Evolutionary conservation across 2,888 invertebrate genomes (phyloP).

Genomic region (Yponomeuta evonymella): DNA sequence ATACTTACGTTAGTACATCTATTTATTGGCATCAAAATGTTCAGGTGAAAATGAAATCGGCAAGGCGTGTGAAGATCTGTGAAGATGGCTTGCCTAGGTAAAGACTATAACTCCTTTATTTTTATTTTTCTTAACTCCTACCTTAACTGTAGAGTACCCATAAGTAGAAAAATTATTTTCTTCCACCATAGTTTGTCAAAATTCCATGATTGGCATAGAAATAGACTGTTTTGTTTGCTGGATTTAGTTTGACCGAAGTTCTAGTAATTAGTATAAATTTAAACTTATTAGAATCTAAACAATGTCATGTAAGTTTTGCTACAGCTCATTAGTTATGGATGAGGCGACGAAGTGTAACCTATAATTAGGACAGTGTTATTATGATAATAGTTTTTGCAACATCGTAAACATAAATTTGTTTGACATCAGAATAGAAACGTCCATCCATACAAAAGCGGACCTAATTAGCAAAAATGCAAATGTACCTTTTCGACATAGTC

Average conservation of each 20-base stretch:
- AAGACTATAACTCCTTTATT: constrained; percentile 23
- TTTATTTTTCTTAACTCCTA: constrained; percentile 34
- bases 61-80: constrained; percentile 74
- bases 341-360: background rate
- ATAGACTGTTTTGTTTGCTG: background rate
- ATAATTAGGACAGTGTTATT: background rate
- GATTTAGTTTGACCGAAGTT: background rate
- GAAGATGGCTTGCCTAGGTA: constrained; percentile 75
- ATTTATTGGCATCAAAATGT: constrained; percentile 67
- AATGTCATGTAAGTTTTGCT: background rate
- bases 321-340: background rate
- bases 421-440: background rate
- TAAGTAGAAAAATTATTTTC: constrained; percentile 23
- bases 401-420: background rate
- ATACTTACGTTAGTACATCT: constrained; percentile 31
- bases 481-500: background rate
- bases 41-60: constrained; percentile 74
- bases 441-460: background rate
- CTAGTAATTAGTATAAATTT: background rate
- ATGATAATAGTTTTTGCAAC: background rate
- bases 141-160: constrained; percentile 7
- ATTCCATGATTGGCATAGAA: constrained; percentile 4
- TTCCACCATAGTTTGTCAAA: constrained; percentile 20
- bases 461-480: background rate
- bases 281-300: constrained; percentile 2